Evolutionary conservation across 2,113 vertebrate species (phyloP).

Genomic region (Rhegmatorhina hoffmannsi): DNA sequence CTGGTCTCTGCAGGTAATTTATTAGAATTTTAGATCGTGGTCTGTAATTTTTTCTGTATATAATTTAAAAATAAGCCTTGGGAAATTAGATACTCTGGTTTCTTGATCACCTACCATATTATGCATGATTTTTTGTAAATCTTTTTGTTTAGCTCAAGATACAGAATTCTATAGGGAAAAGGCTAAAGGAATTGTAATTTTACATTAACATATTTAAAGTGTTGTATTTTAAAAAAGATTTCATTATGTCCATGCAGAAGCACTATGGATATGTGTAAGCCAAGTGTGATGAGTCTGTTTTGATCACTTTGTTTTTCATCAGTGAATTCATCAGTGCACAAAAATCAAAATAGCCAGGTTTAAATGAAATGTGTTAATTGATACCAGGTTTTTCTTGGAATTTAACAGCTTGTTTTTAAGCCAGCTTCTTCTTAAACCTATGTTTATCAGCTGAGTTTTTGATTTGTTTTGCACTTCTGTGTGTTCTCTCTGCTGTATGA

Average conservation of each 20-base stretch:
- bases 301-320: background rate
- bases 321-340: background rate
- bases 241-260: background rate
- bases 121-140: background rate
- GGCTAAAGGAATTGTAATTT: background rate
- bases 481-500: background rate
- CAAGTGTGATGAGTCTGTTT: background rate
- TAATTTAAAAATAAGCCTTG: background rate
- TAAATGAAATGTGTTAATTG: background rate
- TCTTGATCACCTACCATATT: background rate
- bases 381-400: background rate
- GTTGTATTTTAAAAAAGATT: background rate
- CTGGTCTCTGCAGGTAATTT: background rate
- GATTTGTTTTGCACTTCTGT: background rate
- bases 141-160: background rate
- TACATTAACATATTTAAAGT: background rate
- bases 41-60: background rate
- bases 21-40: background rate
- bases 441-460: background rate
- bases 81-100: background rate
- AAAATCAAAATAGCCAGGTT: background rate
- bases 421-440: background rate
- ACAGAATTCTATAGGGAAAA: background rate
- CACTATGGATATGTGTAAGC: background rate
- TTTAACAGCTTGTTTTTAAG: background rate